Conservation (phyloP, 2,797 vertebrate genomes). For the Schizopygopsis malacanthus region DNA sequence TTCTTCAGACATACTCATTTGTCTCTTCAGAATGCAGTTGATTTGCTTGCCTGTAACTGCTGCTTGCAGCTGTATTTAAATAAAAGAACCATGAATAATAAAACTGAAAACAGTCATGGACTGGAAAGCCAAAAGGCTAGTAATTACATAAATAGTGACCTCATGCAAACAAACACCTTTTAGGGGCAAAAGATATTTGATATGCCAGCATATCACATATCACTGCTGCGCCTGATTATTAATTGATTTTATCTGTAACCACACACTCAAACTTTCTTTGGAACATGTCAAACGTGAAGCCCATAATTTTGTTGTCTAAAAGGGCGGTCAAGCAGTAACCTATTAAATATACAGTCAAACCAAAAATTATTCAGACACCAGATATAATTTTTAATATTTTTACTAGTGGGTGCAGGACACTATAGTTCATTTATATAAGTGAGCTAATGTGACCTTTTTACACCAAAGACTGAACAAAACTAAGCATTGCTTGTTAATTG, state of each 20-base stretch:
- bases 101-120: background rate
- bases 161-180: background rate
- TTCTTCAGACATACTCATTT: background rate
- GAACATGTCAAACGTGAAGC: background rate
- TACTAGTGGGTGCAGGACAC: too few species aligned
- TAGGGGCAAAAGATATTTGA: background rate
- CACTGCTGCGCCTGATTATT: background rate
- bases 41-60: background rate
- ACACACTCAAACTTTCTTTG: background rate
- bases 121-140: background rate
- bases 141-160: background rate
- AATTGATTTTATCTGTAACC: background rate
- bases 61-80: background rate
- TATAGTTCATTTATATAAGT: background rate
- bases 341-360: background rate
- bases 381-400: too few species aligned
- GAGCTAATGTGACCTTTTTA: too few species aligned
- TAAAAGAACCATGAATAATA: background rate
- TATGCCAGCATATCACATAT: constrained; percentile 1
- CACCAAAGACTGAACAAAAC: background rate
- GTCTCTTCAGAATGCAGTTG: background rate
- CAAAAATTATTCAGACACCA: background rate
- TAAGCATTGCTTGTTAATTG: background rate
- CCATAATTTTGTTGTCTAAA: background rate
- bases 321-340: background rate